phyloP scores from a whole-genome alignment of 2,888 invertebrate genomes.

The Heliconius ismenius region DNA sequence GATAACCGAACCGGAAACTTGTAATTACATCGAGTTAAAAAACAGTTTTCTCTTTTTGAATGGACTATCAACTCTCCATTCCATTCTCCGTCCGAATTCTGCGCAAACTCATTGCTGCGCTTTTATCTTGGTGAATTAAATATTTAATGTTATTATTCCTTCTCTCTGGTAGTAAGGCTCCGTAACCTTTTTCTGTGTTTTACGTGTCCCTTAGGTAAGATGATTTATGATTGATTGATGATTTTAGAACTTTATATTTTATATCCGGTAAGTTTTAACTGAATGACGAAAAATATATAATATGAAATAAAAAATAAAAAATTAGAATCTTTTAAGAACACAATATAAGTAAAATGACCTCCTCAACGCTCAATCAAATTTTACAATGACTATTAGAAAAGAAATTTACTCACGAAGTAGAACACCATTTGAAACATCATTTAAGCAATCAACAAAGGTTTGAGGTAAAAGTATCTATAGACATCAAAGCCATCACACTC shows the following conservation, averaged over 20 bases:
- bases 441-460: constrained; percentile 20
- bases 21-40: neutral
- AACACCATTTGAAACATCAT: constrained; percentile 15
- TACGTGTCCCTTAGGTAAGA: too few species aligned
- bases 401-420: neutral
- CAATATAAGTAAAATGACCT: neutral
- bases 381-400: neutral
- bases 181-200: too few species aligned
- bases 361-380: neutral
- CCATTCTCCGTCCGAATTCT: too few species aligned
- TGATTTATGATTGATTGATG: too few species aligned
- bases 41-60: neutral
- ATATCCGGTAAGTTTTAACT: too few species aligned
- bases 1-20: too few species aligned
- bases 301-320: neutral
- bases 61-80: too few species aligned
- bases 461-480: constrained; percentile 16
- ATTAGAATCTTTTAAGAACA: neutral
- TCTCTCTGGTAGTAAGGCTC: too few species aligned
- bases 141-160: too few species aligned
- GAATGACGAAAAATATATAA: neutral
- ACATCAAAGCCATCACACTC: constrained; percentile 26
- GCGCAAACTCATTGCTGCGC: too few species aligned
- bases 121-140: too few species aligned
- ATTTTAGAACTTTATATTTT: too few species aligned